A percentile compares a stretch with the other conserved stretches of the same genome.
These are phyloP conservation scores for Deilephila porcellus DNA, from an alignment of 2,888 invertebrate species.

Conservation along the genomic window DNA sequence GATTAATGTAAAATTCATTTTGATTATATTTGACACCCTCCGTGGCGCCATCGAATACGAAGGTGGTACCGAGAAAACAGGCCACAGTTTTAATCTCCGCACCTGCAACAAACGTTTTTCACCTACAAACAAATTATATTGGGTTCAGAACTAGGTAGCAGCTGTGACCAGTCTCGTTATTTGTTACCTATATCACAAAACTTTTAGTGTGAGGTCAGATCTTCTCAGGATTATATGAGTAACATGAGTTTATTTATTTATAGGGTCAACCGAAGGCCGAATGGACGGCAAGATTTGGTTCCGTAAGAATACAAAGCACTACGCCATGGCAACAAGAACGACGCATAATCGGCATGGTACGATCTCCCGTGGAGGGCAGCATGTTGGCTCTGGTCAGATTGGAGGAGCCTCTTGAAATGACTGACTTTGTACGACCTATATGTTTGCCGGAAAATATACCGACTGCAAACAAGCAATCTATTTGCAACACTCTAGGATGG, in stretches of 20 bases:
- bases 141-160: too few relatives aligned
- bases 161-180: too few relatives aligned
- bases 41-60: too few relatives aligned
- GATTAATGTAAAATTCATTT: too few relatives aligned
- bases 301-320: constrained; percentile 90
- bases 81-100: too few relatives aligned
- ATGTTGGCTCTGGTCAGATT: constrained; percentile 92
- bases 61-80: too few relatives aligned
- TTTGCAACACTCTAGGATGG: constrained; percentile 95
- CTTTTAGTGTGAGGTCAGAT: too few relatives aligned
- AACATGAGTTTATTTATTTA: constrained; percentile 26
- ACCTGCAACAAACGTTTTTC: too few relatives aligned
- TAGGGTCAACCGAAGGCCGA: constrained; percentile 94
- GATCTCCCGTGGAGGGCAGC: constrained; percentile 95
- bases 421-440: constrained; percentile 93
- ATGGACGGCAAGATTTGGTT: constrained; percentile 92
- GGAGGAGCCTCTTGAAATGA: constrained; percentile 89
- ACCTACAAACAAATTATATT: too few relatives aligned
- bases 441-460: constrained; percentile 88
- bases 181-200: too few relatives aligned
- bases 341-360: constrained; percentile 93
- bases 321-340: constrained; percentile 95
- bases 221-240: not conserved
- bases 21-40: too few relatives aligned
- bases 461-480: constrained; percentile 57